Evolutionary conservation across 2,113 vertebrate species (phyloP).

Genomic region (Triplophysa tibetana): DNA sequence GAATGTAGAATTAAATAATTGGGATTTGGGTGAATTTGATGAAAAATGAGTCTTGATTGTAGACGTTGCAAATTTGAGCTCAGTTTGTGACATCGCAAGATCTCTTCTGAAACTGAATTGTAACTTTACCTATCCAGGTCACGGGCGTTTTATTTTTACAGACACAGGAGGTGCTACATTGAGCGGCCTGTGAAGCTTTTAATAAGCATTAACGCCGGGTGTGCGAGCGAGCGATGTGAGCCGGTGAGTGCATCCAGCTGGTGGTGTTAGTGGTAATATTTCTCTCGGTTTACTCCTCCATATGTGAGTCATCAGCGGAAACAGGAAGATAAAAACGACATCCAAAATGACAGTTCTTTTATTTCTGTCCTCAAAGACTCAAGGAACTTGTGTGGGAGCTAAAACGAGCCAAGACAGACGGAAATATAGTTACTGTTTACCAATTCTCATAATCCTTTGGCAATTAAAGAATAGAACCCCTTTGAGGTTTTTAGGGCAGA

Average conservation of each 20-base stretch:
- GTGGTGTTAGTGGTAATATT: conserved; percentile 58
- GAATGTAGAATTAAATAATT: too few relatives aligned
- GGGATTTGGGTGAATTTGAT: too few relatives aligned
- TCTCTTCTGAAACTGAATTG: background rate
- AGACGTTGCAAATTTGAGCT: too few relatives aligned
- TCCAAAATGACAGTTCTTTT: conserved; percentile 48
- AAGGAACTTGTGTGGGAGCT: conserved; percentile 43
- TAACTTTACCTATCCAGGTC: background rate
- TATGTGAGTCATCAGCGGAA: conserved; percentile 61
- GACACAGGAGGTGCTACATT: background rate
- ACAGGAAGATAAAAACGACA: conserved; percentile 55
- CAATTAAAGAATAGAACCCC: background rate
- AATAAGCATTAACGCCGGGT: conserved; percentile 9
- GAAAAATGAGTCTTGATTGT: too few relatives aligned
- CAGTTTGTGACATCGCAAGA: background rate
- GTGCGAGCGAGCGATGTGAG: conserved; percentile 46
- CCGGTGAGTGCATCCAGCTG: conserved; percentile 52
- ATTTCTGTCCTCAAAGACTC: conserved; percentile 44
- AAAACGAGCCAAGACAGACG: conserved; percentile 29
- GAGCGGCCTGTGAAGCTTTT: conserved; percentile 9
- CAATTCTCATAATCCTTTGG: conserved; percentile 6
- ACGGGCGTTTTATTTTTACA: conserved; percentile 1
- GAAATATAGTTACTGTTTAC: background rate
- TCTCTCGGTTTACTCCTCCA: conserved; percentile 38
- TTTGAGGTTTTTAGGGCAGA: background rate